A percentile compares a stretch with the other conserved stretches of the same genome.
Conservation (phyloP, 2,113 vertebrate genomes). For the Oxyruncus cristatus region DNA sequence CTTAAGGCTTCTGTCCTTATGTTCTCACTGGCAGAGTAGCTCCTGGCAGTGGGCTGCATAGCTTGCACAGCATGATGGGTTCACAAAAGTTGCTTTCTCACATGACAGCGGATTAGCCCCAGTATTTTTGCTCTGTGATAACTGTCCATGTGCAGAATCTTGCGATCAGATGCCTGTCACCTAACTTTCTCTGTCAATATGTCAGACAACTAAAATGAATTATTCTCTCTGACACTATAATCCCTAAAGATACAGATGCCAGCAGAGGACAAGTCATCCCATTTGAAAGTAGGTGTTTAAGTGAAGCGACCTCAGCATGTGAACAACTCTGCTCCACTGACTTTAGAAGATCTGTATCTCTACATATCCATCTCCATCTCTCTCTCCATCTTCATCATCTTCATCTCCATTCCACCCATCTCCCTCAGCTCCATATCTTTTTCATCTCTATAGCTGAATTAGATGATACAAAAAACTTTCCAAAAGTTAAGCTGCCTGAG, state of each 20-base stretch:
- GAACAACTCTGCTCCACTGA: not conserved
- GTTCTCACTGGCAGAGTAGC: not conserved
- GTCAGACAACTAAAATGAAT: not conserved
- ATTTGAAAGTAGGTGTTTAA: not conserved
- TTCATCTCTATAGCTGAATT: not conserved
- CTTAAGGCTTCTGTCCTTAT: not conserved
- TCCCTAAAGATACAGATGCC: not conserved
- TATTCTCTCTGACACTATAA: not conserved
- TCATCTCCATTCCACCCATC: not conserved
- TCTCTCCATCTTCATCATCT: not conserved
- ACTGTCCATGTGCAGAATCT: not conserved
- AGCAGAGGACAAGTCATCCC: not conserved
- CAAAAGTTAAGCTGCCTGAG: not conserved
- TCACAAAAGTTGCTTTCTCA: not conserved
- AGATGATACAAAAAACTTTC: not conserved
- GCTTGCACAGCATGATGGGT: not conserved
- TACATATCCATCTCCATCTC: not conserved
- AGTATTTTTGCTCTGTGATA: not conserved
- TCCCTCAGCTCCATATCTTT: not conserved
- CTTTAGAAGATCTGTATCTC: not conserved
- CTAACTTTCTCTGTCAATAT: not conserved
- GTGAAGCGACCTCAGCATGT: not conserved
- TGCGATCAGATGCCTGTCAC: not conserved
- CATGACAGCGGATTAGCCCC: not conserved
- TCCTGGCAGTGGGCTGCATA: not conserved